Conservation (phyloP, 2,797 vertebrate genomes). For the Avahi laniger region DNA sequence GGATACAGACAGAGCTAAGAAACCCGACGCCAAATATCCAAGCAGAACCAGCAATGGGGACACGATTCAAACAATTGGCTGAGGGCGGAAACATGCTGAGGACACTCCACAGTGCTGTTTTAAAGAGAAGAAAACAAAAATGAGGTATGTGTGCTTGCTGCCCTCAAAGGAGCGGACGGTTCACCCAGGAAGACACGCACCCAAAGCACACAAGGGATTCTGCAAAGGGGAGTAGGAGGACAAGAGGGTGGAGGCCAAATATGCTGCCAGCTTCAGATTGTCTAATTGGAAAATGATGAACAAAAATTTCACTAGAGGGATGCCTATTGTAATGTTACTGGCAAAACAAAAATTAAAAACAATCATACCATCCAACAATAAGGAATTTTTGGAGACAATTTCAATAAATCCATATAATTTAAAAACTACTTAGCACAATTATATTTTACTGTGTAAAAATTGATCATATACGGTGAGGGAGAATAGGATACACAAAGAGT, state of each 20-base stretch:
- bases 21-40: background rate
- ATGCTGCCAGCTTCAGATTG: background rate
- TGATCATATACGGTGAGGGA: background rate
- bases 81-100: background rate
- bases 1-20: background rate
- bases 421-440: background rate
- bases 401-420: background rate
- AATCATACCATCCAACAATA: background rate
- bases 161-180: background rate
- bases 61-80: background rate
- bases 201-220: background rate
- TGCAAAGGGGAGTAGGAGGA: background rate
- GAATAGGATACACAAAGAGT: background rate
- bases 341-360: slow-evolving; percentile 30
- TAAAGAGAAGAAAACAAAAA: background rate
- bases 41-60: background rate
- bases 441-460: background rate
- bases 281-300: background rate
- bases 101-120: background rate
- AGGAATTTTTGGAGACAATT: background rate
- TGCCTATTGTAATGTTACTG: background rate
- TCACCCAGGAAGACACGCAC: background rate
- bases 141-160: accelerated
- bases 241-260: background rate
- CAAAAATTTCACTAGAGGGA: background rate